Evolutionary conservation across 64 coral and sea anemone genomes (phyloP), one percentile per base, ranked within the genome.

Genomic region (Montipora efflorescens): DNA sequence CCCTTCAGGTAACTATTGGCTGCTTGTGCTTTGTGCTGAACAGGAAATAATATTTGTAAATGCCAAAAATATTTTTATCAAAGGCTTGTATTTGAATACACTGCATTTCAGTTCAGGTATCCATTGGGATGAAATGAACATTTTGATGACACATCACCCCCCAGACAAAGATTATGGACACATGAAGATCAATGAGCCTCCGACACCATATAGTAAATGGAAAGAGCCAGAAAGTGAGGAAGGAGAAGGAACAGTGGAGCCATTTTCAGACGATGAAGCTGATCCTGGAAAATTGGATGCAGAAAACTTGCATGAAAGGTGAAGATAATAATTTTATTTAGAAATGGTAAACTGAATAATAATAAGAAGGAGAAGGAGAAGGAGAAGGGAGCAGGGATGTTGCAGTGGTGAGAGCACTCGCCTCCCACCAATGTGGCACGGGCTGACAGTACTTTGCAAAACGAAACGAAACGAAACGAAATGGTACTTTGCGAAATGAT

Each of bases 101-200:
- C 16, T 84, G 19, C 48, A 71, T 86, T 51, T 71, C 49, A 97
- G 96, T 57, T 97, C 96, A 88, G 93, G 96, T 48, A 90, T 97
- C 75, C 98, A 99, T 15, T 99, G 92, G 92, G 98, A 99, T 92
- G 98, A 99, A 80, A 99, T 99, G 98, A 99, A 99, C 48, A 99
- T 99, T 72, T 76, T 99, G 15, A 96, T 96, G 95, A 99, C 98
- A 22, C 93, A 99, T 19, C 98, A 99, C 50, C 98, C 98, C n/a
- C 76, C 94, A 10, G 95, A 92, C 74, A 99, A 99, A 85, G 98
- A 99, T 49, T 99, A 99, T 71, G 98, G 98, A 1, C 98, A 99
- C 57, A 99, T 99, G 89, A 99, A 99, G 79, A 99, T 99, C 47
- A 89, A 99, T 82, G 98, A 99, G 47, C 98, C 98, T 20, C 90